Evolutionary conservation across 2,888 invertebrate genomes (phyloP), one percentile per base, ranked within the genome.

Genomic region (Cheilosia vernalis): DNA sequence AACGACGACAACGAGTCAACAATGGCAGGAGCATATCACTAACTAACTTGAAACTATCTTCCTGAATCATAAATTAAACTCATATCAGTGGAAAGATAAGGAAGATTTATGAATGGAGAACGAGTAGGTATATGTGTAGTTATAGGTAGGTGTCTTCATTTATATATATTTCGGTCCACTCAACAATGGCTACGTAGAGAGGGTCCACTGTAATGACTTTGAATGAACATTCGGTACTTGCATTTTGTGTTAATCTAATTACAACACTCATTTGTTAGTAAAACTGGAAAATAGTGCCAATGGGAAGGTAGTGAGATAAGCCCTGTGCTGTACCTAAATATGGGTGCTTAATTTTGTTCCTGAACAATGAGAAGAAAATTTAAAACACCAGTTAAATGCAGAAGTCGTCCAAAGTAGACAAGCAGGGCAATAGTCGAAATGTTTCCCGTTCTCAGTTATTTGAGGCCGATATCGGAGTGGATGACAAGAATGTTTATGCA

Each of bases 21-120:
- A 56, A 81, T 47, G 51, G 64, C 30, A 51, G 53, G 9, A 55
- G 40, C 44, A 76, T 44, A 64, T 64, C 61, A 81, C 76, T 53
- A 76, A 84, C 84, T 72, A 56, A 66, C 72, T 85, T 66, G 66
- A 81, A 81, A 81, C 81, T 81, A 81, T 85, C 81, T 81, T 81
- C 85, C 72, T 81, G 76, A 37, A 80, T 85, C 66, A 85, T 80
- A 80, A 85, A 81, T 85, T 85, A 72, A 85, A 72, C 67, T 56
- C 81, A 72, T 81, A 77, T 77, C 85, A 63, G 85, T 81, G 60
- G 33, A 85, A 72, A 63, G 85, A 85, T 85, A 84, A 80, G 69
- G 40, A 64, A 51, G 74, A 84, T 85, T 85, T 81, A 85, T 73
- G 81, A 85, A 72, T 61, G 47, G 51, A 77, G 42, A 83, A 30